Evolutionary conservation across 2,797 vertebrate species (phyloP).

Genomic region (Cygnus olor): DNA sequence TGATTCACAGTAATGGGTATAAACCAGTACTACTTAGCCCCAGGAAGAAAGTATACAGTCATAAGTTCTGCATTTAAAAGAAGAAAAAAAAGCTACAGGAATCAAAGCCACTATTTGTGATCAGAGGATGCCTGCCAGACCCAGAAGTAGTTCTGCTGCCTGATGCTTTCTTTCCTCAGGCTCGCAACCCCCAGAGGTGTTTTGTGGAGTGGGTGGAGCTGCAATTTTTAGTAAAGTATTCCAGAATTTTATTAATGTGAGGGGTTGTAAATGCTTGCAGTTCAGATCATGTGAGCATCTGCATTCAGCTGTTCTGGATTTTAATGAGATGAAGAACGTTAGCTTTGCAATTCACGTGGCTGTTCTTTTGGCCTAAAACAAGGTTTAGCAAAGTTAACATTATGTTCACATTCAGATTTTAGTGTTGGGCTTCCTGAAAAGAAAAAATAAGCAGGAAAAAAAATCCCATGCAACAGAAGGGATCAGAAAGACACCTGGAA

Average conservation of each 20-base stretch:
- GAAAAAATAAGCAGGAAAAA: neutral
- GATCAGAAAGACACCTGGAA: neutral
- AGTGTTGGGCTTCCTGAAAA: neutral
- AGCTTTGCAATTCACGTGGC: neutral
- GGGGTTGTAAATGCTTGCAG: neutral
- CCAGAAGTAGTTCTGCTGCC: conserved; percentile 21
- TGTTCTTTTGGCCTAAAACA: neutral
- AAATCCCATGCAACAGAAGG: neutral
- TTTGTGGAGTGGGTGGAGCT: neutral
- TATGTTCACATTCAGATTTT: neutral
- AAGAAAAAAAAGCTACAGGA: neutral
- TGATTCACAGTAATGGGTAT: neutral
- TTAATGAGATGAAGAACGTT: conserved; percentile 10
- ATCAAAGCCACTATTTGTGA: conserved; percentile 41
- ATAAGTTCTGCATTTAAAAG: conserved; percentile 26
- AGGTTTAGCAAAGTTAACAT: neutral
- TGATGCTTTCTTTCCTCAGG: conserved; percentile 26
- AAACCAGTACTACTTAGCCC: neutral
- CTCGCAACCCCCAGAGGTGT: conserved; percentile 7
- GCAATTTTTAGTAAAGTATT: conserved; percentile 11
- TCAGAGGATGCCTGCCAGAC: neutral
- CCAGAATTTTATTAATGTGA: conserved; percentile 38
- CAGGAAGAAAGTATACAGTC: conserved; percentile 34
- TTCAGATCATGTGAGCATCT: conserved; percentile 13
- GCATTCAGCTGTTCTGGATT: conserved; percentile 25